Evolutionary conservation across 1,140 invertebrate genomes (phyloP), one percentile per base, ranked within the genome.

Genomic region (Drosophila nigromelanica): DNA sequence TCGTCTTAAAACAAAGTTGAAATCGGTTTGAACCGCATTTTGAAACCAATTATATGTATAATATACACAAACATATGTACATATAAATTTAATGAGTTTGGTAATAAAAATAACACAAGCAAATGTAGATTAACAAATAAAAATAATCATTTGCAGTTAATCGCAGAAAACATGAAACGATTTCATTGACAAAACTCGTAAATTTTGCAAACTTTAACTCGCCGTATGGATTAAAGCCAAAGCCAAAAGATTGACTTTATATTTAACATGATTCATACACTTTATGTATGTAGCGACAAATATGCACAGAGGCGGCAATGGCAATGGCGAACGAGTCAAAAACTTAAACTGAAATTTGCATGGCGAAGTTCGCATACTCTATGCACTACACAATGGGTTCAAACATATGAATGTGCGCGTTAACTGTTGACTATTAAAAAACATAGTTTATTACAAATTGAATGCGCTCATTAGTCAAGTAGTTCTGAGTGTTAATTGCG

Each of bases 211-310:
- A 54, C 56, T 54, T 56, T 69, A 50, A 24, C 37, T 55, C 18
- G 51, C 71, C 55, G 56, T 55, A 60, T 73, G 64, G 64, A 69
- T 69, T 73, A 69, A 56, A 37, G 64, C 30, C 59, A 58, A 73
- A 50, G 35, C 37, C 24, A 70, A 81, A 86, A 81, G 56, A 80
- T 74, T 78, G 67, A 82, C 75, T 76, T 86, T 76, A 87, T 87
- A 82, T 87, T 82, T 73, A 82, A 75, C 73, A 87, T 86, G 82
- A 86, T 76, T 86, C 78, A 86, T 64, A 72, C 67, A 64, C 47
- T 75, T 18, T 71, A 3, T 35, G 8, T 35, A 8, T 35, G 33
- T 35, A 54, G 24, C 62, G 50, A 47, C 50, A 54, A 56, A 33
- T 50, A 60, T 35, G 10, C 42, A 47, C 18, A 39, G 54, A 10